Evolutionary conservation across 1,140 invertebrate species (phyloP), one percentile per base, ranked within the genome.

Genomic region (Sycophaga agraensis): DNA sequence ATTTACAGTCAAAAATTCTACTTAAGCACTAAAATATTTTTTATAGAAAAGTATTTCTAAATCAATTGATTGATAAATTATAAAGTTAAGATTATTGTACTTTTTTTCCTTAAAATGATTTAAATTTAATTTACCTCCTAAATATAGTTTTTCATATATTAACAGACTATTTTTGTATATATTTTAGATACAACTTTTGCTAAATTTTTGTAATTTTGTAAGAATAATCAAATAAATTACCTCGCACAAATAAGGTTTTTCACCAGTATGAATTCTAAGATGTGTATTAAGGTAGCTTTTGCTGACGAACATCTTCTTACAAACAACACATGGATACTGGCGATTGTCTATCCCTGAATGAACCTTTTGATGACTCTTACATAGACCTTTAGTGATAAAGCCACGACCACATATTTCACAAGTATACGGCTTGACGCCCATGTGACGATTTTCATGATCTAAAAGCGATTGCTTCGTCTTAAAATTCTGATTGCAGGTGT

Each of bases 201-300:
- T n/a, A n/a, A n/a, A n/a, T n/a, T n/a, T n/a, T n/a, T n/a, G n/a
- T n/a, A n/a, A n/a, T n/a, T n/a, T n/a, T n/a, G n/a, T n/a, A n/a
- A n/a, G n/a, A n/a, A n/a, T n/a, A n/a, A n/a, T n/a, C n/a, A n/a
- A n/a, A n/a, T n/a, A n/a, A n/a, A n/a, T n/a, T 49, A 64, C 62
- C 51, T 84, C 79, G 65, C 87, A 89, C 34, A 84, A 70, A 69
- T 86, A 92, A 0, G 90, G 90, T 64, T 90, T 88, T 72, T 92
- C 89, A 1, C 92, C 91, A 0, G 92, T 94, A 69, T 97, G 94
- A 58, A 94, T 94, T 11, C 94, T 84, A 43, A 94, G 78, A 72
- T 97, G 94, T 12, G 90, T 88, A 48, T 89, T 87, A 2, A 94
- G 82, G 73, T 92, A 92, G 66, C 88, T 88, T 53, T 88, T 90